Base-by-base conservation (phyloP, 2,888 invertebrate species). In the Nemurella pictetii region DNA sequence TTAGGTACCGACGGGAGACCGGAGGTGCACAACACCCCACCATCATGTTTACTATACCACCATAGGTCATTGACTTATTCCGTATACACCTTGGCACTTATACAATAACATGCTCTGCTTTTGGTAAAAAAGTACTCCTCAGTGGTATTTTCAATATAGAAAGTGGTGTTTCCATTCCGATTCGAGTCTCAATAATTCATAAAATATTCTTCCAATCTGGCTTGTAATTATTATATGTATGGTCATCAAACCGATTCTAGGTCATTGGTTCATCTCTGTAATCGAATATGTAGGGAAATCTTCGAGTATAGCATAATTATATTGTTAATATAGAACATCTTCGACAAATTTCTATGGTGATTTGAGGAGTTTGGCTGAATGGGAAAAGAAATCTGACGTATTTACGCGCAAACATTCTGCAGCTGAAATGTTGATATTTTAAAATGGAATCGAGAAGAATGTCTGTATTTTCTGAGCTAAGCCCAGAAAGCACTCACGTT, bases 71-170 rank as follows among this genome's bases (percentile, higher is more conserved):
- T 82, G 82, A 82, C 82, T 72, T 28, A 78, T 78, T 78, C 82
- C 82, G 80, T 81, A 75, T 75, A 27, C 26, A 75, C 75, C 75
- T 78, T 78, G 78, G 78, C 78, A 82, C 82, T 82, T 82, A 82
- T 82, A 82, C 82, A 82, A 82, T 82, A 82, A 72, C 82, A 82
- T 72, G 82, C 55, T 55, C 82, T 82, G 82, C 27, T 82, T 82
- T 78, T 29, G n/a, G 28, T 20, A 82, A 35, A 80, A 35, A 35
- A 82, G 26, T 82, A 72, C 72, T 82, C 82, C 82, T 82, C 28
- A 12, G 82, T 82, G 82, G 82, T 82, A 82, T 82, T 82, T 82
- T 82, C 82, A 82, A 72, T 82, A 82, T 82, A 82, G 82, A 82
- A 82, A 82, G 82, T 82, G 82, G 82, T 82, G 82, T 82, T 82